Conservation (phyloP, 2,888 invertebrate genomes). For the Andrena bucephala region DNA sequence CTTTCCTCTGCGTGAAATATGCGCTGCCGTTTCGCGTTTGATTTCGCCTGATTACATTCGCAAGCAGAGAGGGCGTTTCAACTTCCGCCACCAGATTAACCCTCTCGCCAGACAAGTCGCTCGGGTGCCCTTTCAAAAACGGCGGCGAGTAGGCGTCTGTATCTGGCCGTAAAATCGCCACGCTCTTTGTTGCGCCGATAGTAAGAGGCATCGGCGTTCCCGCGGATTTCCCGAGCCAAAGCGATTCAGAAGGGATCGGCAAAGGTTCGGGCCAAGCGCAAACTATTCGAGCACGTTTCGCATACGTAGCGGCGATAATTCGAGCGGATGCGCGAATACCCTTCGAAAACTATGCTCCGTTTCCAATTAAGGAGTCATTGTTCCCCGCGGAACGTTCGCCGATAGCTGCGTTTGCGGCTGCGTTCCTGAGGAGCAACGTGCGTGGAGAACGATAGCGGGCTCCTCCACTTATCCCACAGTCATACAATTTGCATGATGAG, state of each 20-base stretch:
- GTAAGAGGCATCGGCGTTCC: background rate
- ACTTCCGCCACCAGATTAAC: conserved; percentile 15
- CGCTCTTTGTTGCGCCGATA: background rate
- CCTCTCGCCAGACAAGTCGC: background rate
- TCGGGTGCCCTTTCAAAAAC: too few species aligned
- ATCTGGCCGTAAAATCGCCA: too few species aligned
- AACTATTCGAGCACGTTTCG: conserved; percentile 54
- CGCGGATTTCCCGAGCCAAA: conserved; percentile 1
- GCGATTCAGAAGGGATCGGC: conserved; percentile 18
- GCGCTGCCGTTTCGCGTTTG: conserved; percentile 20
- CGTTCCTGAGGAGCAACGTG: conserved; percentile 47
- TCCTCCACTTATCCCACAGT: conserved; percentile 69
- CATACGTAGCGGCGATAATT: conserved; percentile 46
- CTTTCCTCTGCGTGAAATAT: conserved; percentile 2
- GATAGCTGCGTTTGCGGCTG: conserved; percentile 40
- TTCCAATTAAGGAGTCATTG: conserved; percentile 70
- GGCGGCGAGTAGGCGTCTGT: too few species aligned
- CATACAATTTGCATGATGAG: conserved; percentile 78
- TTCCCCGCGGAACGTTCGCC: conserved; percentile 53
- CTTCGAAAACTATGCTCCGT: conserved; percentile 62
- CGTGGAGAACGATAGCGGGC: conserved; percentile 49
- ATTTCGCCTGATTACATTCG: conserved; percentile 12
- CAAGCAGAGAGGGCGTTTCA: background rate
- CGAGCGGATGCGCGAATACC: conserved; percentile 40
- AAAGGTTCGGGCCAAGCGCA: conserved; percentile 31